Percentiles rank a stretch among this genome's conserved stretches.
phyloP scores from a whole-genome alignment of 2,888 invertebrate genomes.

The Lordiphosa andalusiaca region DNA sequence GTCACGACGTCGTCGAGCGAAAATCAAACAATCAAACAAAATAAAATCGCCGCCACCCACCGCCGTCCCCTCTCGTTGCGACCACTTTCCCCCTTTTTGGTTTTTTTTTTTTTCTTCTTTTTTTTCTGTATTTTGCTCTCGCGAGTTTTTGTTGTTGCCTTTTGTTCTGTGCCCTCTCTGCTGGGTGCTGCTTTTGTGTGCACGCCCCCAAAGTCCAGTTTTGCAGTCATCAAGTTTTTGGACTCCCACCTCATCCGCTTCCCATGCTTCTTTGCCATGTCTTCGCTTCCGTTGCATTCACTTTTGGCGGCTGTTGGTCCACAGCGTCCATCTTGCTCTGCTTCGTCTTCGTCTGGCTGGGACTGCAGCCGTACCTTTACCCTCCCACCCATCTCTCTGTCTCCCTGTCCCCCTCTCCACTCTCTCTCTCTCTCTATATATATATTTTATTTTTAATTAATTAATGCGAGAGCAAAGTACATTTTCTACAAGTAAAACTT shows the following conservation, averaged over 20 bases:
- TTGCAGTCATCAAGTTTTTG: slow-evolving; percentile 64
- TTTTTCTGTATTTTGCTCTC: neutral
- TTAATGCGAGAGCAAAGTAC: slow-evolving; percentile 78
- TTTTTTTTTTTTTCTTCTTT: slow-evolving; percentile 8
- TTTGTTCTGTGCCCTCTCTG: slow-evolving; percentile 43
- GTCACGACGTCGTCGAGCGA: slow-evolving; percentile 39
- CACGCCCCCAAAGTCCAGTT: slow-evolving; percentile 68
- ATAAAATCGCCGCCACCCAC: slow-evolving; percentile 58
- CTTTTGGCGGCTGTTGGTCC: slow-evolving; percentile 28
- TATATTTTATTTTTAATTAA: slow-evolving; percentile 78
- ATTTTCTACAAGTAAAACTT: slow-evolving; percentile 78
- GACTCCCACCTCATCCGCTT: slow-evolving; percentile 58
- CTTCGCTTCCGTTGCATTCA: slow-evolving; percentile 76
- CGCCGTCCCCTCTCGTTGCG: slow-evolving; percentile 9
- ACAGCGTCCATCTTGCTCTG: slow-evolving; percentile 44
- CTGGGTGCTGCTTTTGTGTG: slow-evolving; percentile 54
- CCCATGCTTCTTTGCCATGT: slow-evolving; percentile 73
- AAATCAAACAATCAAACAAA: slow-evolving; percentile 74
- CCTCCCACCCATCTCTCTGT: too few relatives aligned
- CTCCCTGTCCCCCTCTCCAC: neutral
- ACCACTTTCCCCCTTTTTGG: slow-evolving; percentile 6
- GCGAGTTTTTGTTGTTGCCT: slow-evolving; percentile 47
- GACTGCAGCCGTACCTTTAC: slow-evolving; percentile 28
- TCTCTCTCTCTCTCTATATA: slow-evolving; percentile 11
- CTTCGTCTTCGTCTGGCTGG: slow-evolving; percentile 42